These are phyloP conservation scores for Conus ventricosus DNA, from an alignment of 1,140 invertebrate genomes.

Conservation along the genomic window DNA sequence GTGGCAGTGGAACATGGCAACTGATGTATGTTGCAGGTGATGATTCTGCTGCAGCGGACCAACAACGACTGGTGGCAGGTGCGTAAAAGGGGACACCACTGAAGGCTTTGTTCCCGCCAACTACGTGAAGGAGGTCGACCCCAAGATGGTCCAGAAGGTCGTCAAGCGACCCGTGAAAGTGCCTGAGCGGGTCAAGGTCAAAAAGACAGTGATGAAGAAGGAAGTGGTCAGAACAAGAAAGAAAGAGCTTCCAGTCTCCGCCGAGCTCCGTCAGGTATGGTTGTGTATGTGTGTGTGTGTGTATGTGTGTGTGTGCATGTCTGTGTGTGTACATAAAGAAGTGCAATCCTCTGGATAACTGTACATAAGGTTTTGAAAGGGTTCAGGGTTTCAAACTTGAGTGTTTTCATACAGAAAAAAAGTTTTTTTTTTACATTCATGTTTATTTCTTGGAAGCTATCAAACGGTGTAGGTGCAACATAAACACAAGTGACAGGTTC, in stretches of 20 bases:
- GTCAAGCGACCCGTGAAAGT: constrained; percentile 90
- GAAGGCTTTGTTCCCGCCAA: constrained; percentile 99
- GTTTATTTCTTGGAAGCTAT: too few species aligned
- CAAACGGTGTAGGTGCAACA: too few species aligned
- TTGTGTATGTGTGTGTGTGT: not conserved
- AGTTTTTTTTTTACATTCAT: too few species aligned
- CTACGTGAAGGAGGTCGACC: constrained; percentile 95
- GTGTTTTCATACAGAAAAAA: too few species aligned
- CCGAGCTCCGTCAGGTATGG: constrained; percentile 69
- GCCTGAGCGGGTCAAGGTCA: constrained; percentile 87
- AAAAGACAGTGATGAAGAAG: constrained; percentile 90
- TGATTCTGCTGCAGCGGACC: constrained; percentile 95
- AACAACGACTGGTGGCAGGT: constrained; percentile 99
- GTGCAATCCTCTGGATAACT: too few species aligned
- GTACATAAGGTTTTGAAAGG: too few species aligned
- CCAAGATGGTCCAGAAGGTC: constrained; percentile 87
- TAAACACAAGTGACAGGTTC: too few species aligned
- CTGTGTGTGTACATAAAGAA: too few species aligned
- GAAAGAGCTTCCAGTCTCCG: constrained; percentile 60
- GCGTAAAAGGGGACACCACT: constrained; percentile 90
- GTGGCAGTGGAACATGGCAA: too few species aligned
- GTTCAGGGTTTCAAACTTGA: too few species aligned
- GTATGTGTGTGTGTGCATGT: not conserved
- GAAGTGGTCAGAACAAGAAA: constrained; percentile 69
- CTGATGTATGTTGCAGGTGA: constrained; percentile 76